Conservation (phyloP, 2,888 invertebrate species). For the Gymnosoma rotundatum region DNA sequence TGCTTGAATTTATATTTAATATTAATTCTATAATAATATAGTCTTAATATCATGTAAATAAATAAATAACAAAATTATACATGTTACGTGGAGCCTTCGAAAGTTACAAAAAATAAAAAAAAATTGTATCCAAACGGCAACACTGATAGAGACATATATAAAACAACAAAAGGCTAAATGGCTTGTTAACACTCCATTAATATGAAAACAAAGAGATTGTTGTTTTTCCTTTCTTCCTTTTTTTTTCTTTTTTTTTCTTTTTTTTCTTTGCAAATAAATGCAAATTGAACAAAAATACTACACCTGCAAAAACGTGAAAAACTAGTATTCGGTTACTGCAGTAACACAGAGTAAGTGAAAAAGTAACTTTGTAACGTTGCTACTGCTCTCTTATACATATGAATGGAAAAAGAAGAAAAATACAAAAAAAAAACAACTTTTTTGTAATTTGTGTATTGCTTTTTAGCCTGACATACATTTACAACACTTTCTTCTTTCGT, state of each 20-base stretch:
- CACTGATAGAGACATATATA: neutral
- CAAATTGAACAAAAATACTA: conserved; percentile 16
- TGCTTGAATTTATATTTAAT: too few species aligned
- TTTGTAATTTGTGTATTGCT: conserved; percentile 32
- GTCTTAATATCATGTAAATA: too few species aligned
- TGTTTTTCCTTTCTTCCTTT: neutral
- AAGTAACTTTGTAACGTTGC: neutral
- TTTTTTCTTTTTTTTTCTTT: neutral
- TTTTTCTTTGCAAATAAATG: conserved; percentile 37
- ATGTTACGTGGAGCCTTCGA: too few species aligned
- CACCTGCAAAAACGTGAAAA: conserved; percentile 51
- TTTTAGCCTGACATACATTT: conserved; percentile 60
- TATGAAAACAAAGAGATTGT: conserved; percentile 42
- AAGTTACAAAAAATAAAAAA: too few species aligned
- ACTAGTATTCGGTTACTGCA: conserved; percentile 44
- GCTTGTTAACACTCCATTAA: conserved; percentile 57
- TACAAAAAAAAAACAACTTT: neutral
- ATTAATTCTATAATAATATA: too few species aligned
- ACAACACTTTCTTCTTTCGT: conserved; percentile 60
- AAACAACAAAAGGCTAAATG: conserved; percentile 54
- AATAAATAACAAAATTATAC: too few species aligned
- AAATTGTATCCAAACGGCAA: too few species aligned
- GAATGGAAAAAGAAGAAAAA: neutral
- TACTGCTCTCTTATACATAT: conserved; percentile 30
- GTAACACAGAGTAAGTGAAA: conserved; percentile 12